Percentiles rank a stretch among this genome's conserved stretches.
Conservation (phyloP, 2,113 vertebrate species). For the Mobula birostris region DNA sequence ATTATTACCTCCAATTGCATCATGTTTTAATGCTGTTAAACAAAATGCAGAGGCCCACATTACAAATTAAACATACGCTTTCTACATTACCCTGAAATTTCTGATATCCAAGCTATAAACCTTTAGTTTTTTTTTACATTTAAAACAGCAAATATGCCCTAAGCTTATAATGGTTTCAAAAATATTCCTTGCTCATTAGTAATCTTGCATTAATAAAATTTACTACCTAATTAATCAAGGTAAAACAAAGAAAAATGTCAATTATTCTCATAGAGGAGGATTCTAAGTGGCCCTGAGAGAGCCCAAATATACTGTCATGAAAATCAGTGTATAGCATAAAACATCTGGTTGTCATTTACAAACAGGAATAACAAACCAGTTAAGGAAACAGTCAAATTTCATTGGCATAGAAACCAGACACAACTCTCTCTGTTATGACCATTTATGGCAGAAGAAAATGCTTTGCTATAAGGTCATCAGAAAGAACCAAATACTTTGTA, state of each 20-base stretch:
- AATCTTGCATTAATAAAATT: constrained; percentile 19
- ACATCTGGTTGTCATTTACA: constrained; percentile 76
- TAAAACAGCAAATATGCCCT: neutral
- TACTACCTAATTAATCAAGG: constrained; percentile 25
- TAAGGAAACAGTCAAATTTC: constrained; percentile 62
- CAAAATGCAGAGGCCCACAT: neutral
- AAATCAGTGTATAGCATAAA: constrained; percentile 50
- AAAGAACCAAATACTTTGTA: constrained; percentile 11
- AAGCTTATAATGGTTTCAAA: constrained; percentile 5
- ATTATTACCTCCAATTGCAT: neutral
- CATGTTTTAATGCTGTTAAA: neutral
- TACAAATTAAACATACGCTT: no score
- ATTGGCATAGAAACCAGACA: constrained; percentile 55
- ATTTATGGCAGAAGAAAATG: constrained; percentile 37
- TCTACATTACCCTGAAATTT: neutral
- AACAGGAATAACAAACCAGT: constrained; percentile 53
- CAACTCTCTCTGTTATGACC: constrained; percentile 55
- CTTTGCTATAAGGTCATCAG: constrained; percentile 41
- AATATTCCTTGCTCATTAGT: neutral
- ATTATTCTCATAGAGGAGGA: constrained; percentile 40
- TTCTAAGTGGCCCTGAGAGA: constrained; percentile 24
- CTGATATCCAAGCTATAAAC: neutral
- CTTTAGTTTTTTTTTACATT: neutral
- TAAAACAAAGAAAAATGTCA: constrained; percentile 1
- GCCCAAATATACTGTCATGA: constrained; percentile 16